These are phyloP conservation scores for Callionymus lyra DNA, from an alignment of 2,113 vertebrate genomes.

Conservation along the genomic window DNA sequence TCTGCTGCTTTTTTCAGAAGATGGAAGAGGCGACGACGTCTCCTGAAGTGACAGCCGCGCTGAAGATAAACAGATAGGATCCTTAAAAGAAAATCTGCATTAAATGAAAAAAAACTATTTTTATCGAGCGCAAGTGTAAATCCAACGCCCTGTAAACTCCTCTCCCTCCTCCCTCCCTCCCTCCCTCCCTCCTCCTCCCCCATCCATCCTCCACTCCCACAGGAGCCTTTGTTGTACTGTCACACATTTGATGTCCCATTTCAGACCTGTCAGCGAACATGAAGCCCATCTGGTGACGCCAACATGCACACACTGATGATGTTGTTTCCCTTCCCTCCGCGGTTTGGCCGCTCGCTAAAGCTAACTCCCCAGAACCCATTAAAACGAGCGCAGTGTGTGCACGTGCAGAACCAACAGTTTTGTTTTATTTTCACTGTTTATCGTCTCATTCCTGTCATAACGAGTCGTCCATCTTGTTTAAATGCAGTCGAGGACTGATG, in stretches of 20 bases:
- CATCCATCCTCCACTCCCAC: slow-evolving; percentile 31
- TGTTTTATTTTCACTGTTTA: slow-evolving; percentile 37
- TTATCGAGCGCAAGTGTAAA: too few relatives aligned
- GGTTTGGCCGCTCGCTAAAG: too few relatives aligned
- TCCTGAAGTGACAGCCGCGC: too few relatives aligned
- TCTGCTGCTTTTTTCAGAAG: too few relatives aligned
- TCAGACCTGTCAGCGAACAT: slow-evolving; percentile 27
- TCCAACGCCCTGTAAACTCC: background rate
- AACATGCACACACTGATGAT: slow-evolving; percentile 16
- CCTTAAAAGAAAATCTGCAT: too few relatives aligned
- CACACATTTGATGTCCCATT: slow-evolving; percentile 33
- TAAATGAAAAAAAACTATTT: too few relatives aligned
- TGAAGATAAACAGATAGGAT: too few relatives aligned
- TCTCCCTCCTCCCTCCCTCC: slow-evolving; percentile 25
- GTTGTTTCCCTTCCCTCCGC: background rate
- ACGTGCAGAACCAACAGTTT: slow-evolving; percentile 42
- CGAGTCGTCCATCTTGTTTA: slow-evolving; percentile 28
- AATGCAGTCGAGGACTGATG: slow-evolving; percentile 36
- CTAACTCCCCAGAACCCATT: too few relatives aligned
- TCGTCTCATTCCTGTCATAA: slow-evolving; percentile 49
- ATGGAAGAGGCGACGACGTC: too few relatives aligned
- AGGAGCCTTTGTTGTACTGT: slow-evolving; percentile 56
- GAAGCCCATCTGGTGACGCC: slow-evolving; percentile 33
- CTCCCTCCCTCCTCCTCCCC: slow-evolving; percentile 3
- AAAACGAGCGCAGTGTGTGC: slow-evolving; percentile 24